Base-by-base conservation (phyloP, 2,113 vertebrate genomes). In the Lepidothrix coronata region DNA sequence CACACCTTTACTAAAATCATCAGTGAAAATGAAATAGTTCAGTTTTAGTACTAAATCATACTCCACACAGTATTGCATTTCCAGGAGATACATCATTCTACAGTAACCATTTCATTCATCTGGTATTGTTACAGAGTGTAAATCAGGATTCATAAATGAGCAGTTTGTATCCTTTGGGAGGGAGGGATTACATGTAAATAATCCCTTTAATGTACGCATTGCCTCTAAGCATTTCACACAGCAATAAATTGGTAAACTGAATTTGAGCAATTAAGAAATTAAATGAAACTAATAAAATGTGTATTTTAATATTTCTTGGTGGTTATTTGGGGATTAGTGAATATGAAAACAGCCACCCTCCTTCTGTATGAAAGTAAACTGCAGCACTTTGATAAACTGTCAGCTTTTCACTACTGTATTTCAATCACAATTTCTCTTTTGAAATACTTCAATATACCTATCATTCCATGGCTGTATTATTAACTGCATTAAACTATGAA, bases 111-210 rank as follows among this genome's bases (percentile, higher is more conserved):
- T 98, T 94, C 96, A 95, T 97, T 97, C 95, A 95, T 95, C 95
- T 96, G 92, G 89, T 97, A 97, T 95, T 98, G 97, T 98, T 97
- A 96, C 88, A 89, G 96, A 97, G 97, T 31, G 84, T 94, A 97
- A 98, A 98, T 97, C 96, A 97, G 98, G 95, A 98, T 97, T 98
- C 97, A 98, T 95, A 98, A 96, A 96, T 93, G 98, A 98, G 98
- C 95, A 92, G 97, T 97, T 98, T 97, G 95, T 97, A 97, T 98
- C 99, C 98, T 97, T 96, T 97, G 99, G 98, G 99, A 99, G 96
- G 97, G 88, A 97, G 95, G 98, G 99, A 99, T 99, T 99, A 99
- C 98, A 99, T 98, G 98, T 98, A 97, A 99, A 98, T 99, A 99
- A 99, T 99, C 99, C 98, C 96, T 98, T 99, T 99, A 99, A 99